A percentile compares a stretch with the other conserved stretches of the same genome.
phyloP scores from a whole-genome alignment of 2,113 vertebrate genomes.

The Aegotheles bennettii region DNA sequence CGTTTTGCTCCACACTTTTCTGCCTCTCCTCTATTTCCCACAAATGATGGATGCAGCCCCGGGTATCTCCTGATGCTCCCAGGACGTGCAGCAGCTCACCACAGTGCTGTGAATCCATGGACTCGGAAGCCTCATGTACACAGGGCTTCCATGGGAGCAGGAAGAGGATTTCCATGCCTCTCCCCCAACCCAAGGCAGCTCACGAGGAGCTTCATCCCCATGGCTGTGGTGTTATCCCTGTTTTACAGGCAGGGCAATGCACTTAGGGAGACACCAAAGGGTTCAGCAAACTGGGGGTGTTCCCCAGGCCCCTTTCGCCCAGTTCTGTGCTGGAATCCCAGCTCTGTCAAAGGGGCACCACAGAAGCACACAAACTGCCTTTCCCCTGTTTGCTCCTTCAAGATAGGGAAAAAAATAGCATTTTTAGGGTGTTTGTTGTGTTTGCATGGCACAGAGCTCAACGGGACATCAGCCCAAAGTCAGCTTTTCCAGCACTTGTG shows the following conservation, averaged over 20 bases:
- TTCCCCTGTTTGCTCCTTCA: neutral
- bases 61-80: neutral
- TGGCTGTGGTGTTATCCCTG: neutral
- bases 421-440: neutral
- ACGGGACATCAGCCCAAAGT: accelerated
- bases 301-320: neutral
- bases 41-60: neutral
- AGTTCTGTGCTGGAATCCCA: neutral
- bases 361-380: neutral
- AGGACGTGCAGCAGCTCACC: neutral
- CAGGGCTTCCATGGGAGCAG: neutral
- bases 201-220: neutral
- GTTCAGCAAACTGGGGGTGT: neutral
- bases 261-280: neutral
- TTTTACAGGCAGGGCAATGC: neutral
- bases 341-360: neutral
- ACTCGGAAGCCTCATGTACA: accelerated
- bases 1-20: neutral
- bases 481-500: neutral
- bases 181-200: neutral
- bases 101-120: neutral
- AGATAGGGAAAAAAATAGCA: accelerated
- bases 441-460: neutral
- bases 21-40: neutral
- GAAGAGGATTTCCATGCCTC: neutral